Evolutionary conservation across 2,888 invertebrate species (phyloP).

Genomic region (Gastrophysa polygoni): DNA sequence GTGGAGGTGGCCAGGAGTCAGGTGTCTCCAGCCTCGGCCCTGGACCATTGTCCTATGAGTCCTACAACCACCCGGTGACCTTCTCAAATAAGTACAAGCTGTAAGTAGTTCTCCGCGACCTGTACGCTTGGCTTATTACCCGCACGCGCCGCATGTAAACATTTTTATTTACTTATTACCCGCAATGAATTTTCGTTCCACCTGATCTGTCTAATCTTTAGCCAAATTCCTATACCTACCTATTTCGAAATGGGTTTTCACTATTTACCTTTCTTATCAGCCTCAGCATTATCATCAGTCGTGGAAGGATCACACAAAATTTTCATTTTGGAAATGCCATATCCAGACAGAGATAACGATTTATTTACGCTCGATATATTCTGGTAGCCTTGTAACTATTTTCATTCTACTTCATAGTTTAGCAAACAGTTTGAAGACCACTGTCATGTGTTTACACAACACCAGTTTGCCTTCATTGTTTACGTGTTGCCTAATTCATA

Average conservation of each 20-base stretch:
- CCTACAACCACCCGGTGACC: constrained; percentile 56
- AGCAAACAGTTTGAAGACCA: constrained; percentile 36
- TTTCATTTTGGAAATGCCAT: constrained; percentile 25
- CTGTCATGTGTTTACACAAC: constrained; percentile 39
- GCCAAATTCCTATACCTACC: constrained; percentile 5
- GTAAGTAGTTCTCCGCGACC: constrained; percentile 51
- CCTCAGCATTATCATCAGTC: constrained; percentile 6
- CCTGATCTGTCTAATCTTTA: constrained; percentile 12
- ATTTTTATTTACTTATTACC: constrained; percentile 38
- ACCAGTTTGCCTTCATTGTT: constrained; percentile 46
- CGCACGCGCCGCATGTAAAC: constrained; percentile 47
- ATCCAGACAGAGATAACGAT: constrained; percentile 27
- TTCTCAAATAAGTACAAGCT: constrained; percentile 59
- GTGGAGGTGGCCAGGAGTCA: constrained; percentile 56
- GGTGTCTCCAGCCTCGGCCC: constrained; percentile 50
- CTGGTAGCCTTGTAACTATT: constrained; percentile 37
- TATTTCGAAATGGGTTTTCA: constrained; percentile 19
- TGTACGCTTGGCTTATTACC: constrained; percentile 37
- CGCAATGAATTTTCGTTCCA: constrained; percentile 20
- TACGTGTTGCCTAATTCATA: constrained; percentile 46
- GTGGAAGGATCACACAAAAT: constrained; percentile 18
- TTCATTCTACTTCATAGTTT: constrained; percentile 31
- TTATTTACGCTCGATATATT: constrained; percentile 36
- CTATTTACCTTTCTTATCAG: constrained; percentile 26
- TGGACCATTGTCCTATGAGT: constrained; percentile 52